Conservation (phyloP, 2,113 vertebrate species). For the Calyptomena viridis region DNA sequence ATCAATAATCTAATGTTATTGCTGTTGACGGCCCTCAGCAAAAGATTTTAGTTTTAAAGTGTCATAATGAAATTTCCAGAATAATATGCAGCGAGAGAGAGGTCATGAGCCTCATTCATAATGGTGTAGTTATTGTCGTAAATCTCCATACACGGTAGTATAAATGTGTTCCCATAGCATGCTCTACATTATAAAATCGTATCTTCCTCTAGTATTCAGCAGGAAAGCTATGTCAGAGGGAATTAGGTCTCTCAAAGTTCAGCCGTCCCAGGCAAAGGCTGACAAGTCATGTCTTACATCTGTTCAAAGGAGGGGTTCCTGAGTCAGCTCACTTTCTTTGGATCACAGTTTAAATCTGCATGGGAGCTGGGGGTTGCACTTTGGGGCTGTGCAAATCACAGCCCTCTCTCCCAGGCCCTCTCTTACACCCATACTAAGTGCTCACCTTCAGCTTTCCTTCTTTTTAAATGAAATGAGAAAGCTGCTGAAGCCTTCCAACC, state of each 20-base stretch:
- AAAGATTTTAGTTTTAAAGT: background rate
- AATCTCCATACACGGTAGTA: background rate
- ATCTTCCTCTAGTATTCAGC: background rate
- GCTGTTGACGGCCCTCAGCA: background rate
- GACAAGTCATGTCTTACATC: background rate
- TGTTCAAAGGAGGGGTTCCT: rapidly evolving
- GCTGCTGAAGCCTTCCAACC: rapidly evolving
- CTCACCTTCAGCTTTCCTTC: background rate
- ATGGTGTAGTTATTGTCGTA: background rate
- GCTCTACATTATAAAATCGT: rapidly evolving
- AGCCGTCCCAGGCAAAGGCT: background rate
- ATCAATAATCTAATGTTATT: background rate
- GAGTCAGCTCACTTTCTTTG: background rate
- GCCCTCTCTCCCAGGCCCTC: background rate
- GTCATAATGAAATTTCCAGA: background rate
- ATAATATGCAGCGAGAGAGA: background rate
- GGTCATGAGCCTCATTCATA: background rate
- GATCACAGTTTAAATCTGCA: background rate
- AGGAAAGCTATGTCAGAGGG: background rate
- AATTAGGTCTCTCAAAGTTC: background rate
- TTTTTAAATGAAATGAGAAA: background rate
- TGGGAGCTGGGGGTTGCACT: rapidly evolving
- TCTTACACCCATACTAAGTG: rapidly evolving
- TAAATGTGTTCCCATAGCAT: background rate
- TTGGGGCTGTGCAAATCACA: background rate